Conservation (phyloP, 2,797 vertebrate species). For the Ceryle rudis region DNA sequence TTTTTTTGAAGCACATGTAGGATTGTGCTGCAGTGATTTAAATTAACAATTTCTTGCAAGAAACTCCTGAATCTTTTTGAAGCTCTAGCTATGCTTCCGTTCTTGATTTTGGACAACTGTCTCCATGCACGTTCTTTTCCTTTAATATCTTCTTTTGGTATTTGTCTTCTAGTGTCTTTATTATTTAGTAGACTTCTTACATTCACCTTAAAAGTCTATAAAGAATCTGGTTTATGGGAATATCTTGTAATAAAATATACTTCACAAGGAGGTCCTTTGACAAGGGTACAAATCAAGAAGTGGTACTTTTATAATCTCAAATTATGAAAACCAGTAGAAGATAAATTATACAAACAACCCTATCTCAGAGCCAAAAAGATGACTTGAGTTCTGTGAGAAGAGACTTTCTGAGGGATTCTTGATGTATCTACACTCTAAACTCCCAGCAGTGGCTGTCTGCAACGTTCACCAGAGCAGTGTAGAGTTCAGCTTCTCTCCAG, state of each 20-base stretch:
- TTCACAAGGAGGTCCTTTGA: neutral
- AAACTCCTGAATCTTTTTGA: neutral
- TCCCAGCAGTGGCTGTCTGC: neutral
- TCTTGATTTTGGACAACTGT: neutral
- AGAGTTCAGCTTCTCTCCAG: neutral
- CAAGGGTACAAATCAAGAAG: neutral
- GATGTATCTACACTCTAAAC: neutral
- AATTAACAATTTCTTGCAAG: neutral
- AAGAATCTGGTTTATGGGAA: neutral
- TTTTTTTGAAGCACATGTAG: neutral
- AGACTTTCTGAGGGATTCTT: neutral
- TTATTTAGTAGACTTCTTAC: neutral
- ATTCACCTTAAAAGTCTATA: neutral
- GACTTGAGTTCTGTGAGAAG: neutral
- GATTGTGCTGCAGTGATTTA: neutral
- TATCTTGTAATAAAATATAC: neutral
- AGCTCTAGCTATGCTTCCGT: neutral
- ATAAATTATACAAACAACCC: fast-evolving
- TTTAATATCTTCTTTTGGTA: neutral
- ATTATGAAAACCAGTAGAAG: neutral
- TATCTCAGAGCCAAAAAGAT: neutral
- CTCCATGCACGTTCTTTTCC: neutral
- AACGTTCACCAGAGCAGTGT: neutral
- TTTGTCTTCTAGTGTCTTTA: neutral
- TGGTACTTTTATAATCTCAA: neutral